phyloP scores from a whole-genome alignment of 2,113 vertebrate genomes.

The Gavialis gangeticus region DNA sequence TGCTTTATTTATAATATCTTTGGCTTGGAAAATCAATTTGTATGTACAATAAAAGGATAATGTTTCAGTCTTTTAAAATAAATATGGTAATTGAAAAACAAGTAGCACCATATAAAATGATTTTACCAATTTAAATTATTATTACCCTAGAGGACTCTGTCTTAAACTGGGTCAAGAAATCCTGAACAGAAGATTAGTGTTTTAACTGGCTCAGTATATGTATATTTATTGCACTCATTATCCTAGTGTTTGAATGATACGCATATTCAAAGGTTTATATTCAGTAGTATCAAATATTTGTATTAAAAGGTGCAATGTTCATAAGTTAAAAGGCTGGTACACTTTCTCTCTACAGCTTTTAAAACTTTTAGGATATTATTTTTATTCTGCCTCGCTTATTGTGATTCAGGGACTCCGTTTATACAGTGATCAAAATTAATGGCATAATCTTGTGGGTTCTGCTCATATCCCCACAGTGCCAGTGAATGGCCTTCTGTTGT shows the following conservation, averaged over 20 bases:
- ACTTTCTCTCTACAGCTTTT: too few relatives aligned
- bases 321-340: neutral
- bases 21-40: neutral
- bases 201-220: neutral
- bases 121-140: neutral
- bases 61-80: neutral
- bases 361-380: neutral
- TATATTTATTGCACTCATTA: neutral
- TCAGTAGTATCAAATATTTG: neutral
- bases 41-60: neutral
- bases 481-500: accelerated
- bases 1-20: neutral
- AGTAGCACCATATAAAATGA: neutral
- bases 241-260: neutral
- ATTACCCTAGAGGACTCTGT: neutral
- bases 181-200: neutral
- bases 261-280: neutral
- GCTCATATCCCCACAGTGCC: accelerated
- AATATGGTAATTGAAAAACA: neutral
- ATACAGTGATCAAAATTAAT: accelerated
- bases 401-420: neutral
- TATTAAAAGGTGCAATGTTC: neutral
- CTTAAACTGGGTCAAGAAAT: neutral
- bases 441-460: accelerated
- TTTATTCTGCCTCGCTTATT: neutral